Conservation (phyloP, 2,797 vertebrate genomes). For the Tragelaphus eurycerus region DNA sequence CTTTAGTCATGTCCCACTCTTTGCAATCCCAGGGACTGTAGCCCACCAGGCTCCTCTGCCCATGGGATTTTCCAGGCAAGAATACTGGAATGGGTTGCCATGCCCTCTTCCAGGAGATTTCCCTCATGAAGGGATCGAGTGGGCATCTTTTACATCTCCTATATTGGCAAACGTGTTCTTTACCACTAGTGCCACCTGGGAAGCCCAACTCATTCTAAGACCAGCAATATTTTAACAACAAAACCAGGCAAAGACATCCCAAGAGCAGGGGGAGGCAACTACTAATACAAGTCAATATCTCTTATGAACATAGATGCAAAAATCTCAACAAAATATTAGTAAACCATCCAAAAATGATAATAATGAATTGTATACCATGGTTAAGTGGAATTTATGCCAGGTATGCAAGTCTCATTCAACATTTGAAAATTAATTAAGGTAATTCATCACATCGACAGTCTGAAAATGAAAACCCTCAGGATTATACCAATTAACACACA, state of each 20-base stretch:
- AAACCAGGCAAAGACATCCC: neutral
- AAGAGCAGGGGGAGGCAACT: neutral
- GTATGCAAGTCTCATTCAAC: neutral
- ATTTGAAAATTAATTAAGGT: neutral
- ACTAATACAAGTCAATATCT: neutral
- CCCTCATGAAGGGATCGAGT: neutral
- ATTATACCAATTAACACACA: neutral
- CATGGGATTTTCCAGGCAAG: neutral
- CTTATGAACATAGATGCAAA: neutral
- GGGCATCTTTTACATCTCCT: neutral
- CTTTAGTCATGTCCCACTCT: neutral
- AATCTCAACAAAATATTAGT: neutral
- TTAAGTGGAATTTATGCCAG: neutral
- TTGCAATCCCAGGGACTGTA: neutral
- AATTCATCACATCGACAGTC: neutral
- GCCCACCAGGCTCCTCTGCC: neutral
- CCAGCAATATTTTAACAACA: neutral
- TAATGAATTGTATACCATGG: neutral
- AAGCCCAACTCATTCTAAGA: neutral
- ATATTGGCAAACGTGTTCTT: neutral
- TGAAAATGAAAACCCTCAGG: neutral
- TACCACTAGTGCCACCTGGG: neutral
- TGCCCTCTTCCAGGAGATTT: neutral
- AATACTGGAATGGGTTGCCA: neutral
- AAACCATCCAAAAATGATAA: neutral